Evolutionary conservation across 2,797 vertebrate species (phyloP), one percentile per base, ranked within the genome.

Genomic region (Anomalospiza imberbis): DNA sequence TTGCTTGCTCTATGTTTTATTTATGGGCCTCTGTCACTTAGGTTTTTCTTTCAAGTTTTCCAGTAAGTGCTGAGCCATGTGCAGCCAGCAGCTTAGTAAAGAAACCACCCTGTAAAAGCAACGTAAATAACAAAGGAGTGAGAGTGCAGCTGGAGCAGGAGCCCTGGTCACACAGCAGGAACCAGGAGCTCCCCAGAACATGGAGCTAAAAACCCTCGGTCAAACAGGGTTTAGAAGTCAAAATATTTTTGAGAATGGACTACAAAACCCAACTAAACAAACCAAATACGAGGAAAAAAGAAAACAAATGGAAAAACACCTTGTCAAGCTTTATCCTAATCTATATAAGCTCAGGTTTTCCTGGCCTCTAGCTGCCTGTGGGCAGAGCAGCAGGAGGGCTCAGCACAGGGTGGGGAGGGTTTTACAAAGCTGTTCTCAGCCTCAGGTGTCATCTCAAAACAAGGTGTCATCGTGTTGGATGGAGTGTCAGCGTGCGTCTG

Each of bases 41-140:
- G 42, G 38, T 79, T 94, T 90, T 91, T 83, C 93, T 94, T 81
- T 85, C 80, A 93, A 50, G 80, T 87, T 95, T 94, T 91, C 92
- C 65, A 74, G 82, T 93, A 91, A 87, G 92, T 89, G 70, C 90
- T 71, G 90, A 96, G 88, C 86, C 72, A 58, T 29, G 42, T 85
- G 84, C 83, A 85, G 62, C 89, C 91, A 70, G n/a, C 34, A 50
- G 91, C 71, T 73, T 40, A 40, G 77, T 19, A 55, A 85, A 80
- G 95, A 89, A 95, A 62, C 79, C 50, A 17, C 70, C 50, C 73
- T 84, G 44, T 67, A 85, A 95, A 78, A 94, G 84, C 93, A 91
- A 20, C 7, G n/a, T 73, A 79, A 91, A 62, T 78, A 90, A 71
- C 63, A 91, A 67, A 80, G 55, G 77, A 74, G 53, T 44, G n/a